Conservation (phyloP, 2,888 invertebrate genomes). For the Agrochola litura region DNA sequence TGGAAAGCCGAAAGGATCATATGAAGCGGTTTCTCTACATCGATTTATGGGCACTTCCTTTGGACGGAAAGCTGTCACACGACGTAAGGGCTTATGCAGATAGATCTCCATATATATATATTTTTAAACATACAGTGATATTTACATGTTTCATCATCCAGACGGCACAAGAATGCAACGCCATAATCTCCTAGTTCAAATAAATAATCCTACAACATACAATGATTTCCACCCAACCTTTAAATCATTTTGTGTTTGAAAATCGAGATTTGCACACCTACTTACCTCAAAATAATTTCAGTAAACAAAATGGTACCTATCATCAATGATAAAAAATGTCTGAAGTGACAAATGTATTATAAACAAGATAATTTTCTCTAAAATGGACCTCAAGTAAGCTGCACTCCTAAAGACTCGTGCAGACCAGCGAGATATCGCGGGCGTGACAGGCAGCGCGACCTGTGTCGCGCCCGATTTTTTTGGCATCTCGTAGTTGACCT, state of each 20-base stretch:
- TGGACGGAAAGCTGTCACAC: constrained; percentile 50
- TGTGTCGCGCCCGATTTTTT: too few species aligned
- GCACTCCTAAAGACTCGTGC: not conserved
- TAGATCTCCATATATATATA: not conserved
- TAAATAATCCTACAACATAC: too few species aligned
- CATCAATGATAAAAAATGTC: not conserved
- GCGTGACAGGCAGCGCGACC: too few species aligned
- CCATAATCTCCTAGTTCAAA: not conserved
- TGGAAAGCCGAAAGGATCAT: constrained; percentile 38
- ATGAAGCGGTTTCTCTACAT: constrained; percentile 39
- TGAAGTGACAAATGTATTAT: not conserved
- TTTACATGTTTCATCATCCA: not conserved
- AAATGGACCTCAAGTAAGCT: not conserved
- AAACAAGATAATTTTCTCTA: too few species aligned
- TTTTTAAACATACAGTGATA: too few species aligned
- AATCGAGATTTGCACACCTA: not conserved
- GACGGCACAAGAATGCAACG: not conserved
- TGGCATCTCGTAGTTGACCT: too few species aligned
- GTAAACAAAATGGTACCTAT: not conserved
- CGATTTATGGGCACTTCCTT: constrained; percentile 51
- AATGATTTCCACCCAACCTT: not conserved
- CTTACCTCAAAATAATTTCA: not conserved
- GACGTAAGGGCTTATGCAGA: constrained; percentile 28
- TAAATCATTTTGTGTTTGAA: not conserved
- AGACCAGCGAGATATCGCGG: too few species aligned